Conservation (phyloP, 2,888 invertebrate genomes). For the Cryptus armator region DNA sequence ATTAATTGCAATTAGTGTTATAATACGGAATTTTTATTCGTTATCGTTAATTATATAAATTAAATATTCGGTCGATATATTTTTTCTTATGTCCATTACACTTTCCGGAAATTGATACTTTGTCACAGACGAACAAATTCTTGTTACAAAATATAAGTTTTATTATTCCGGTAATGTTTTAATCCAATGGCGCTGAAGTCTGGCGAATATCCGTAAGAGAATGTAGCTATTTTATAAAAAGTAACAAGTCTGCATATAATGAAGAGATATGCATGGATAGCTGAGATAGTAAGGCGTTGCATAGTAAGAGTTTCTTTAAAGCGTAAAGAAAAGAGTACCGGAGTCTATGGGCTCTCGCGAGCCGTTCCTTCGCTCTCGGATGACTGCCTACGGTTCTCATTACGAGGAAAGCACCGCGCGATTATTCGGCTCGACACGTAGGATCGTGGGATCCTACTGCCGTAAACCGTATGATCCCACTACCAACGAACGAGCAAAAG, state of each 20-base stretch:
- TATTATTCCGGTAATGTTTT: neutral
- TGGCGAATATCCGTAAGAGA: neutral
- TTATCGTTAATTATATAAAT: too few relatives aligned
- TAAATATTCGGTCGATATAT: too few relatives aligned
- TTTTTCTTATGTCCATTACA: neutral
- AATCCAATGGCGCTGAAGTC: neutral
- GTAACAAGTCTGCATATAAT: constrained; percentile 11
- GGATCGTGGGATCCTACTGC: constrained; percentile 74
- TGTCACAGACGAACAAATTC: neutral
- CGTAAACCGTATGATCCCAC: constrained; percentile 29
- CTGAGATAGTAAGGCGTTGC: constrained; percentile 23
- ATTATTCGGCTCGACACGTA: constrained; percentile 71
- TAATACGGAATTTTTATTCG: too few relatives aligned
- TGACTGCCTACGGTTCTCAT: constrained; percentile 62
- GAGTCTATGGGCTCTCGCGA: neutral
- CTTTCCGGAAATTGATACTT: neutral
- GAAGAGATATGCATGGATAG: constrained; percentile 15
- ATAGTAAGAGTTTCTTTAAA: constrained; percentile 47
- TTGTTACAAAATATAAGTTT: neutral
- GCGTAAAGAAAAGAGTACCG: constrained; percentile 9
- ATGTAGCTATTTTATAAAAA: constrained; percentile 12
- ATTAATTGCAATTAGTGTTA: too few relatives aligned
- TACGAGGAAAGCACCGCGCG: constrained; percentile 63
- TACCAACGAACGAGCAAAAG: neutral
- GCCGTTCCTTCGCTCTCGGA: constrained; percentile 16